Conservation (phyloP, 2,888 invertebrate genomes). For the Resseliella maxima region DNA sequence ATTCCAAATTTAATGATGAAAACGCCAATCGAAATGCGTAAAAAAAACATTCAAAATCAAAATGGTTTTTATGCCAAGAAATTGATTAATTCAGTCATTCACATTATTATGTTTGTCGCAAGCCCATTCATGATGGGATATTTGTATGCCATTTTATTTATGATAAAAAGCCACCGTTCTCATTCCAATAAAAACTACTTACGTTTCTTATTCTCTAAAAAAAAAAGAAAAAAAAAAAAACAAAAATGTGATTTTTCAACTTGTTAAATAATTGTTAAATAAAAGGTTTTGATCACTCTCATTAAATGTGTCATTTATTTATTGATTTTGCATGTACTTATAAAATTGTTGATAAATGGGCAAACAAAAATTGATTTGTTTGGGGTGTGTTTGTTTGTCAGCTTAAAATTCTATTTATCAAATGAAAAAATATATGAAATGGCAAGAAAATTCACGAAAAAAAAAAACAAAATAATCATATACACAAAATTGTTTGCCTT, state of each 20-base stretch:
- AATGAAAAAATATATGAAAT: neutral
- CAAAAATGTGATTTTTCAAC: no score
- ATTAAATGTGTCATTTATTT: slow-evolving; percentile 43
- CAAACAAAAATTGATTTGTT: neutral
- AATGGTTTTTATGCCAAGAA: neutral
- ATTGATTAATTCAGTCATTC: slow-evolving; percentile 55
- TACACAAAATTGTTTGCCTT: neutral
- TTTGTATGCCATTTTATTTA: no score
- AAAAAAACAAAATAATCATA: neutral
- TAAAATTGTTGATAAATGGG: neutral
- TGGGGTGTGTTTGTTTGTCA: neutral
- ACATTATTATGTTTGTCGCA: neutral
- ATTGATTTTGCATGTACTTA: slow-evolving; percentile 24
- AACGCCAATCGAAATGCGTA: neutral
- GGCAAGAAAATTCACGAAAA: slow-evolving; percentile 49
- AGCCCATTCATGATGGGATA: neutral
- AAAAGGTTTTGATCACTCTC: neutral
- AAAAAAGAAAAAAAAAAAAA: no score
- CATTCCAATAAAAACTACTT: neutral
- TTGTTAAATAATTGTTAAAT: no score
- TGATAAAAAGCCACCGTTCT: neutral
- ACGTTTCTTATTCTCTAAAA: no score
- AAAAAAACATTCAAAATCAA: neutral
- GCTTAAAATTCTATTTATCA: slow-evolving; percentile 28
- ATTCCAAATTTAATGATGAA: neutral